Conservation (phyloP, 1,140 invertebrate species). For the Tigriopus japonicus region DNA sequence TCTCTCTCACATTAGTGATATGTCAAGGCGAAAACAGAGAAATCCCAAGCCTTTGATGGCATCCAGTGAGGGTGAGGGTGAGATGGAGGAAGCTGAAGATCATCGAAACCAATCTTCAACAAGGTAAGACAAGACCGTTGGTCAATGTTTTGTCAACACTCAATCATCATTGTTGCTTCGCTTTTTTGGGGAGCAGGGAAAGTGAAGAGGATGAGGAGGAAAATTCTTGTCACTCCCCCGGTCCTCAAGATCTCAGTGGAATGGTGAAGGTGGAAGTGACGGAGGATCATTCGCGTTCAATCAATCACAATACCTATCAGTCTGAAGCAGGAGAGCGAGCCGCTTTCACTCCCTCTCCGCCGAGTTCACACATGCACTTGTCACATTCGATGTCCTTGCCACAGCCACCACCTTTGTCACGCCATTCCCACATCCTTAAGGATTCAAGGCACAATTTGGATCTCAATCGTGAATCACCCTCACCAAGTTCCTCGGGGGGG, state of each 20-base stretch:
- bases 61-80: slow-evolving; percentile 1
- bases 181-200: background rate
- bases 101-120: background rate
- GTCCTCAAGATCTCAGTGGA: background rate
- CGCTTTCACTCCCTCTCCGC: too few species aligned
- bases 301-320: too few species aligned
- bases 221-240: background rate
- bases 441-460: too few species aligned
- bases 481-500: too few species aligned
- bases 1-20: background rate
- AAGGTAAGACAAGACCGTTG: background rate
- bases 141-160: background rate
- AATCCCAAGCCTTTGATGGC: slow-evolving; percentile 7
- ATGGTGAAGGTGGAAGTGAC: background rate
- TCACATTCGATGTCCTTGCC: too few species aligned
- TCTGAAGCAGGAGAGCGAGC: too few species aligned
- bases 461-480: too few species aligned
- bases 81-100: background rate
- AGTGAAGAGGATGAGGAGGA: background rate
- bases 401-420: too few species aligned
- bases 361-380: too few species aligned
- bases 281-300: too few species aligned
- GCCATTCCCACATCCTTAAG: too few species aligned
- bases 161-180: background rate
- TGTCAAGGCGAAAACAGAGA: slow-evolving; percentile 6